Percentiles rank a stretch among this genome's conserved stretches.
These are phyloP conservation scores for Dinocampus coccinellae DNA, from an alignment of 2,888 invertebrate genomes.

Conservation along the genomic window DNA sequence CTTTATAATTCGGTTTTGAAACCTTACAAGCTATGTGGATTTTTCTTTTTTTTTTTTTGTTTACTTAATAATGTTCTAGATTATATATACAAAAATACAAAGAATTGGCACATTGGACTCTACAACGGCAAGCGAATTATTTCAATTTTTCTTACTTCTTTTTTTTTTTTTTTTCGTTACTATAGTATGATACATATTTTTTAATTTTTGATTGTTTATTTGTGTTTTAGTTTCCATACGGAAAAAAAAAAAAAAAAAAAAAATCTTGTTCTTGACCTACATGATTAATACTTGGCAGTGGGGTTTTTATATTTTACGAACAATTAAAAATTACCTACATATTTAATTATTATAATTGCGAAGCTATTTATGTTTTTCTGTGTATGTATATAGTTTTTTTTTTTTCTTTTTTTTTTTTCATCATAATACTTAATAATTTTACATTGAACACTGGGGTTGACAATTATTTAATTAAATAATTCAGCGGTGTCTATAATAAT, in stretches of 20 bases:
- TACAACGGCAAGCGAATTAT: slow-evolving; percentile 42
- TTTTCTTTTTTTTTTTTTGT: no score
- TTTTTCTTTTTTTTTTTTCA: neutral
- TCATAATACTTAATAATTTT: neutral
- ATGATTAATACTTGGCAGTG: slow-evolving; percentile 10
- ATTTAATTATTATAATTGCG: neutral
- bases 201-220: neutral
- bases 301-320: slow-evolving; percentile 4
- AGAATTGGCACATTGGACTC: slow-evolving; percentile 63
- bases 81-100: slow-evolving; percentile 66
- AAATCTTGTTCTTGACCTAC: neutral
- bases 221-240: no score
- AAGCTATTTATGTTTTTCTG: neutral
- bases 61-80: slow-evolving; percentile 37
- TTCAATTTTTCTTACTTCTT: no score
- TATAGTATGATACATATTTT: neutral
- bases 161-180: slow-evolving; percentile 39
- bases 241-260: no score
- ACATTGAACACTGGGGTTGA: neutral
- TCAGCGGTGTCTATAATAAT: neutral
- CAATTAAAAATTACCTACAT: neutral
- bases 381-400: no score
- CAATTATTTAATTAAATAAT: neutral
- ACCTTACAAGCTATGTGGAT: neutral
- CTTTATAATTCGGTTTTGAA: slow-evolving; percentile 22